Evolutionary conservation across 2,888 invertebrate genomes (phyloP), one percentile per base, ranked within the genome.

Genomic region (Anthoptus insignis): DNA sequence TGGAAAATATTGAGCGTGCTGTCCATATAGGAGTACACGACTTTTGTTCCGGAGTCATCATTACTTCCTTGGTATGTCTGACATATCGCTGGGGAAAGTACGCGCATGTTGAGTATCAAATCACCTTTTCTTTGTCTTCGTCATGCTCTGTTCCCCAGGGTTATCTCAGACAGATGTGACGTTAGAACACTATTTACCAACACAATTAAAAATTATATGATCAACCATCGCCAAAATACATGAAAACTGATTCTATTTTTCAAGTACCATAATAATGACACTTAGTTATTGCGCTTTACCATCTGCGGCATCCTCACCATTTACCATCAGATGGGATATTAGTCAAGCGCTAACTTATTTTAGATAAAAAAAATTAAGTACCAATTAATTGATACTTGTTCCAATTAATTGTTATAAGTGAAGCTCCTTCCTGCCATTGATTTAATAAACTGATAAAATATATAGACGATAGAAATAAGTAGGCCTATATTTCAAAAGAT

Each of bases 11-110:
- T 45, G n/a, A 14, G 34, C 29, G 11, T 32, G 11, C 61, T 47
- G 27, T 27, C 61, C 49, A 21, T 34, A 24, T 47, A 32, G 19
- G 21, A 56, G 24, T n/a, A n/a, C 16, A n/a, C 54, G 39, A 49
- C 63, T 56, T 56, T 68, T 67, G 67, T 68, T 67, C 66, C 68
- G 73, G 72, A 73, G 72, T 65, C 70, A 75, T 73, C 70, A 69
- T 58, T 60, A 70, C 72, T 75, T 77, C 74, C 75, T 75, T 47
- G 54, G 72, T 74, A 70, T 69, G 73, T 75, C 67, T 73, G 71
- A 70, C 73, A 71, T 74, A 77, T 76, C 77, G 78, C 74, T 73
- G 80, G 85, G 79, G 86, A 88, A 87, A 87, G 87, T 79, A 72
- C 65, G 73, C 73, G 65, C 69, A 53, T 73, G 77, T 80, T 76